phyloP scores from a whole-genome alignment of 2,888 invertebrate genomes.

The Onthophagus sagittarius region DNA sequence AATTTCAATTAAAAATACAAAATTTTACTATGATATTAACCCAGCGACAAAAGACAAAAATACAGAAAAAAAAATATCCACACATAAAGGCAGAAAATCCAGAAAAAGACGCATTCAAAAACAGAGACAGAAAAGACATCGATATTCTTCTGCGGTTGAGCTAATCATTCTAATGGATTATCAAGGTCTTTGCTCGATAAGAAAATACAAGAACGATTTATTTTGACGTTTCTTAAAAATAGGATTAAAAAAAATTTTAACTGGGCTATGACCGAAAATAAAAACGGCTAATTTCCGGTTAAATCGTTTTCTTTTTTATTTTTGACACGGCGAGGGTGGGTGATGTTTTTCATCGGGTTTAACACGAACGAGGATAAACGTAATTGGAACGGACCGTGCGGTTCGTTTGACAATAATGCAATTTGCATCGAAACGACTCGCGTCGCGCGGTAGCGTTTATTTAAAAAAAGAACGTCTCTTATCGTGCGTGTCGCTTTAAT shows the following conservation, averaged over 20 bases:
- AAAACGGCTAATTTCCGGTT: not conserved
- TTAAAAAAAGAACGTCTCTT: not conserved
- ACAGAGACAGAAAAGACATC: not conserved
- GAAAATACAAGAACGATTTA: too few relatives aligned
- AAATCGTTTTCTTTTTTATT: too few relatives aligned
- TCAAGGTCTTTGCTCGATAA: too few relatives aligned
- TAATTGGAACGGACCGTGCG: not conserved
- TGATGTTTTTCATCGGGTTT: not conserved
- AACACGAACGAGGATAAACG: not conserved
- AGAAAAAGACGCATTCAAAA: too few relatives aligned
- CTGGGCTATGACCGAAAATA: not conserved
- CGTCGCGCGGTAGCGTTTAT: not conserved
- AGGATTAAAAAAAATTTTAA: not conserved
- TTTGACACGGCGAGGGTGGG: too few relatives aligned
- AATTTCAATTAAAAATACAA: too few relatives aligned
- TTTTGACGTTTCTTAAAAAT: not conserved
- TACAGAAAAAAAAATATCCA: too few relatives aligned
- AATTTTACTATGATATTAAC: too few relatives aligned
- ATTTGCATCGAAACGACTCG: not conserved
- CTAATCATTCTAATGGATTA: not conserved
- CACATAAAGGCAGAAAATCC: too few relatives aligned
- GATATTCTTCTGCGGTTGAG: not conserved
- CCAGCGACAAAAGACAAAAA: too few relatives aligned
- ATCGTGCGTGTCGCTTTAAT: not conserved
- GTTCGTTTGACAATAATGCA: not conserved